These are phyloP conservation scores for Brachyopa scutellaris DNA, from an alignment of 2,888 invertebrate genomes.

Conservation along the genomic window DNA sequence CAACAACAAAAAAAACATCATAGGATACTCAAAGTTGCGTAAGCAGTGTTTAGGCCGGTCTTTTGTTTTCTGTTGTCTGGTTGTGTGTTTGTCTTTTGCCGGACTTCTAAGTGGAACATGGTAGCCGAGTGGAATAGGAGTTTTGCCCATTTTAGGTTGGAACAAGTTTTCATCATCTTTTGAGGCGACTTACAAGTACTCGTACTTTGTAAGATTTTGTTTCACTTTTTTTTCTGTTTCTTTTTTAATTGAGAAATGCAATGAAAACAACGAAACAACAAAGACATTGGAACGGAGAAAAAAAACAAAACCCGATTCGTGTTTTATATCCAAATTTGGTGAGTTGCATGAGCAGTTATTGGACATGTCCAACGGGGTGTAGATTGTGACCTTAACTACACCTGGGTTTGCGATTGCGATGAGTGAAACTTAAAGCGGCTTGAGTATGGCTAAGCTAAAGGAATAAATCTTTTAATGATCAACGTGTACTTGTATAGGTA, in stretches of 20 bases:
- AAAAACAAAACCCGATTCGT: background rate
- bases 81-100: background rate
- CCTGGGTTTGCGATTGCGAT: constrained; percentile 7
- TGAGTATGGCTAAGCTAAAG: too few relatives aligned
- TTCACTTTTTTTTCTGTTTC: background rate
- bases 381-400: constrained; percentile 19
- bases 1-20: background rate
- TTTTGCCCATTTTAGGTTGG: constrained; percentile 20
- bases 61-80: constrained; percentile 5
- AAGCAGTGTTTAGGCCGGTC: constrained; percentile 12
- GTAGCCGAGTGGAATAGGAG: constrained; percentile 2
- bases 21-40: constrained; percentile 1
- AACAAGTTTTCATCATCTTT: constrained; percentile 28
- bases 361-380: constrained; percentile 2
- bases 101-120: constrained; percentile 30
- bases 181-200: background rate
- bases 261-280: background rate
- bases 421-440: background rate
- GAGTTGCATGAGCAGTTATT: background rate
- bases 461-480: background rate
- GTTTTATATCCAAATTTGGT: constrained; percentile 27
- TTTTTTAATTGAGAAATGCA: constrained; percentile 13
- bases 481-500: too few relatives aligned
- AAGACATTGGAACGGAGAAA: too few relatives aligned
- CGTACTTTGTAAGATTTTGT: background rate